Conservation (phyloP, 2,888 invertebrate genomes). For the Drosophila cracens region DNA sequence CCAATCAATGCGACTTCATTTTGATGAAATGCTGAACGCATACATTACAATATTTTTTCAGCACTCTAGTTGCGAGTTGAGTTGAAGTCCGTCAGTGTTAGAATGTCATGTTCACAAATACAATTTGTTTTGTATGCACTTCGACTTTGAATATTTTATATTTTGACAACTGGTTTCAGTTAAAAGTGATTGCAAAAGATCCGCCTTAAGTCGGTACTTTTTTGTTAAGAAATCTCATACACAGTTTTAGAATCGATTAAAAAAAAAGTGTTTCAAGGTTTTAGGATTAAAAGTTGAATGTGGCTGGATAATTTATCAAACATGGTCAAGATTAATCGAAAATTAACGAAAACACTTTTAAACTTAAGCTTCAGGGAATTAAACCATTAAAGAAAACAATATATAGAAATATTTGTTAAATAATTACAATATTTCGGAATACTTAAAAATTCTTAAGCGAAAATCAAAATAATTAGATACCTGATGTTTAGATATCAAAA, state of each 20-base stretch:
- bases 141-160: constrained; percentile 15
- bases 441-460: background rate
- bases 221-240: constrained; percentile 10
- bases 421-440: background rate
- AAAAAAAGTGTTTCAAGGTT: constrained; percentile 43
- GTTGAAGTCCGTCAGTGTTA: constrained; percentile 10
- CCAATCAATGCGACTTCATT: constrained; percentile 7
- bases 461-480: constrained; percentile 1
- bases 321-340: background rate
- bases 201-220: background rate
- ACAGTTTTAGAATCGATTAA: background rate
- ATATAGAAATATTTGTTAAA: background rate
- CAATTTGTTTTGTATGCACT: background rate
- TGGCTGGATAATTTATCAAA: background rate
- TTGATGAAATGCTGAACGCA: constrained; percentile 13
- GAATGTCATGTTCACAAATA: background rate
- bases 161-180: constrained; percentile 55
- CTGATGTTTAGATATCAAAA: constrained; percentile 9
- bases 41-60: constrained; percentile 45
- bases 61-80: constrained; percentile 4
- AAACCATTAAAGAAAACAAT: background rate
- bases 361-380: background rate
- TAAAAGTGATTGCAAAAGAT: constrained; percentile 31
- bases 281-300: constrained; percentile 11
- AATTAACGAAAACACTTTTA: background rate